Base-by-base conservation (phyloP, 2,888 invertebrate genomes). In the Heliconius ethilla region DNA sequence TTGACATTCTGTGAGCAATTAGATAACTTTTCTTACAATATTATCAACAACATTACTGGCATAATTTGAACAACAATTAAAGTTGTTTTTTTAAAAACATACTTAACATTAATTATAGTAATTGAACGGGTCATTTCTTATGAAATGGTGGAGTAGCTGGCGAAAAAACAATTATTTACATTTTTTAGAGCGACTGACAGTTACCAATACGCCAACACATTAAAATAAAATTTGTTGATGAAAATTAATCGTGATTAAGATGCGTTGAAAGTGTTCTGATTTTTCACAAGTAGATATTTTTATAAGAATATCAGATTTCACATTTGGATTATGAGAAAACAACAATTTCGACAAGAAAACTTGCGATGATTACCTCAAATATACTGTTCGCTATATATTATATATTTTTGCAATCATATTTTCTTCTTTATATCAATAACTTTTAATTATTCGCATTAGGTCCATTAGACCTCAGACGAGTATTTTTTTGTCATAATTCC, bases 31-130 rank as follows among this genome's bases (percentile, higher is more conserved):
- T 25, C n/a, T 67, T 25, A 40, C 67, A 67, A 67, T 67, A 67
- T 67, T n/a, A 40, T 40, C n/a, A 67, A n/a, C 67, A 67, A 37
- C 25, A 69, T 25, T 45, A 45, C 40, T 27, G 7, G 40, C 40
- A 69, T 40, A 15, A 69, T 69, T 69, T 15, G 40, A 15, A 69
- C 25, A 69, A 69, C 25, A 69, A 69, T 69, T 69, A 67, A 67
- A 37, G 37, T n/a, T 67, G n/a, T 67, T 67, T 59, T n/a, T 51
- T 66, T 66, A 7, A 22, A 40, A 67, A 69, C 37, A 40, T 40
- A 45, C n/a, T n/a, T 69, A 40, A 25, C 69, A 69, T 69, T 40
- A 69, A 69, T 40, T 69, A 25, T 25, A 25, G 40, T 27, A 15
- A 40, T 40, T 69, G 40, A 40, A n/a, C 69, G 45, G 40, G n/a